Evolutionary conservation across 2,113 vertebrate genomes (phyloP).

Genomic region (Alethe castanea): DNA sequence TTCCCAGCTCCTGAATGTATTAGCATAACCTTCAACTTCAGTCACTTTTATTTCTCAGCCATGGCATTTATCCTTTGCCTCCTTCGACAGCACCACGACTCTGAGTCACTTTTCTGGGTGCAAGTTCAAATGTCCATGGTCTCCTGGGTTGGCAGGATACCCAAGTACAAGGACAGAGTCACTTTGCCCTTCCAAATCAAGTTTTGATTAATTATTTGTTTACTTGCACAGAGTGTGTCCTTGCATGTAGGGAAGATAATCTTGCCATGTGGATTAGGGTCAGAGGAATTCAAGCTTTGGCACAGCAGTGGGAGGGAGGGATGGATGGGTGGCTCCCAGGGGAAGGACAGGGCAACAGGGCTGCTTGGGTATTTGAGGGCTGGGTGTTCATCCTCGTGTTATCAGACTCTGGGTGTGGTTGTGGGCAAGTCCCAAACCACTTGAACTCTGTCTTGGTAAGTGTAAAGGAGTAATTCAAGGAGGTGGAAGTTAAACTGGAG

Average conservation of each 20-base stretch:
- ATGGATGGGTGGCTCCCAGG: neutral
- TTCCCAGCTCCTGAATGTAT: neutral
- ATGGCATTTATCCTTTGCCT: accelerated
- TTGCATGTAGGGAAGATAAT: neutral
- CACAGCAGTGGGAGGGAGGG: neutral
- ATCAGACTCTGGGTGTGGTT: accelerated
- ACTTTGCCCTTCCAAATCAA: constrained; percentile 49
- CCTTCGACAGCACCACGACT: accelerated
- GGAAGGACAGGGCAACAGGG: neutral
- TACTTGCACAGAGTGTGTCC: neutral
- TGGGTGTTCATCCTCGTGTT: neutral
- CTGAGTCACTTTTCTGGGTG: neutral
- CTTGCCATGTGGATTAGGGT: neutral
- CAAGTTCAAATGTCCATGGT: constrained; percentile 13
- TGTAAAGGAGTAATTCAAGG: neutral
- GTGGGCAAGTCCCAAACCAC: neutral
- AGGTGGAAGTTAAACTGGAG: neutral
- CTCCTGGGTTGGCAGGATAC: neutral
- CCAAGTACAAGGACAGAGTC: neutral
- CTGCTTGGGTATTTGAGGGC: neutral
- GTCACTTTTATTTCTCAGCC: neutral
- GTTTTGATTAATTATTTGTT: constrained; percentile 50
- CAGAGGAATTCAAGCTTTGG: neutral
- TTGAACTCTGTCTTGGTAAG: neutral
- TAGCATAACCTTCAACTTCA: neutral